A percentile compares a stretch with the other conserved stretches of the same genome.
Conservation (phyloP, 2,113 vertebrate species). For the Montifringilla adamsi region DNA sequence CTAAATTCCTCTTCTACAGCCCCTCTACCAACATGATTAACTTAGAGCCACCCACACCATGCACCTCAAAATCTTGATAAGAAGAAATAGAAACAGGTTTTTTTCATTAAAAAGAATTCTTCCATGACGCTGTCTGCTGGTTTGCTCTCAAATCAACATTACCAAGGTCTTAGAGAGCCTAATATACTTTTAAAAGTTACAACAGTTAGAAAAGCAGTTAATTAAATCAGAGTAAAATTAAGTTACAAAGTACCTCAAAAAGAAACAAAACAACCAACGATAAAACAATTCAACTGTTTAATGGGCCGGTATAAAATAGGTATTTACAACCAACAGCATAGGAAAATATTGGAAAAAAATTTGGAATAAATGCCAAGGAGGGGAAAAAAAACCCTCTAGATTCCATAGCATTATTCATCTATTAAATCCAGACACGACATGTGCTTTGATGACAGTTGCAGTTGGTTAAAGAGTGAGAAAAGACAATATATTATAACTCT, state of each 20-base stretch:
- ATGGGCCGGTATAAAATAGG: neutral
- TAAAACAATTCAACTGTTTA: neutral
- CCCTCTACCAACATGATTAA: neutral
- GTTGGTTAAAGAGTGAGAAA: neutral
- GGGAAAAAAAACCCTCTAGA: accelerated
- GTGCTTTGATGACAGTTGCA: neutral
- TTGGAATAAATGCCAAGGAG: neutral
- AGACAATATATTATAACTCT: neutral
- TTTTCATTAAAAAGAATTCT: neutral
- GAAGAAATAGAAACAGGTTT: neutral
- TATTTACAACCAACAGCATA: neutral
- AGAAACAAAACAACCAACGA: neutral
- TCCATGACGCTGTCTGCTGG: neutral
- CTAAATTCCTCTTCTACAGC: neutral
- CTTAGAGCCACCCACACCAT: neutral
- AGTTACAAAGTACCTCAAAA: neutral
- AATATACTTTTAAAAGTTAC: neutral
- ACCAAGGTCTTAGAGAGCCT: neutral
- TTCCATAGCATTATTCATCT: neutral
- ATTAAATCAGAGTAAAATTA: neutral
- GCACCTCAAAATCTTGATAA: neutral
- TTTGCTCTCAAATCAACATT: neutral
- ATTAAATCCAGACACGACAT: neutral
- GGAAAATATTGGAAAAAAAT: neutral
- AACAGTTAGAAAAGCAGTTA: neutral